Evolutionary conservation across 1,140 invertebrate genomes (phyloP).

Genomic region (Papilio aristodemus): DNA sequence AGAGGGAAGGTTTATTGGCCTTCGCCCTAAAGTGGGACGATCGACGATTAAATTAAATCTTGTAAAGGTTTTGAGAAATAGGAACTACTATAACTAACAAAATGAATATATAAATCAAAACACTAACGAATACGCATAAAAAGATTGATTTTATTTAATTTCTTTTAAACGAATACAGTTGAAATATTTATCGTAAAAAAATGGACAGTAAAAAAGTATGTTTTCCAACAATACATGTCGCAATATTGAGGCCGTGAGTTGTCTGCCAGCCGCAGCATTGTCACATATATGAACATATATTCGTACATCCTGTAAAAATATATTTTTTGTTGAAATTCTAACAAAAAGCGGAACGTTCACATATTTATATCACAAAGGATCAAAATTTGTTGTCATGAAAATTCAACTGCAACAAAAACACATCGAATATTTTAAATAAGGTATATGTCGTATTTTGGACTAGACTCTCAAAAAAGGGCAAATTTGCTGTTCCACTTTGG

Average conservation of each 20-base stretch:
- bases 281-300: neutral
- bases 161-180: neutral
- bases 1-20: no score
- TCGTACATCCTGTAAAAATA: neutral
- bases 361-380: neutral
- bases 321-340: neutral
- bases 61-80: no score
- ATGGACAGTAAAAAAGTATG: conserved; percentile 5
- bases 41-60: no score
- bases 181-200: conserved; percentile 5
- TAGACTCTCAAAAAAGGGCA: no score
- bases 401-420: no score
- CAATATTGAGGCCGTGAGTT: conserved; percentile 14
- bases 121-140: neutral
- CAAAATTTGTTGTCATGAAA: neutral
- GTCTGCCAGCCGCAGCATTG: conserved; percentile 10
- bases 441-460: no score
- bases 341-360: neutral
- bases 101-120: neutral
- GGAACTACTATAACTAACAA: no score
- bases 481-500: no score
- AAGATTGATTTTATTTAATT: conserved; percentile 1
- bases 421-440: no score
- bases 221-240: neutral
- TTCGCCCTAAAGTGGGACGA: no score